Conservation (phyloP, 2,888 invertebrate species). For the Papilio protenor region DNA sequence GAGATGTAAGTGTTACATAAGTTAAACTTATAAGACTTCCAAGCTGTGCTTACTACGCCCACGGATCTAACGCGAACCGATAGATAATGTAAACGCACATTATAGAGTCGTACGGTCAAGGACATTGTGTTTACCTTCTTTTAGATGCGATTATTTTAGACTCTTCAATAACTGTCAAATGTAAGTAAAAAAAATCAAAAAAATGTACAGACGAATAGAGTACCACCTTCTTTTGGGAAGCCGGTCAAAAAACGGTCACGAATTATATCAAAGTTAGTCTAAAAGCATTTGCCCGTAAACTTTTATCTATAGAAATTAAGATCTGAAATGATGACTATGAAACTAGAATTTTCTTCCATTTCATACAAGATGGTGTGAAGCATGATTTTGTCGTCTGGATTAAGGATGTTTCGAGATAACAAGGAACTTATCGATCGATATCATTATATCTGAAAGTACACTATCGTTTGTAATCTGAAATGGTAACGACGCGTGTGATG, state of each 20-base stretch:
- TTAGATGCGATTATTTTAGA: background rate
- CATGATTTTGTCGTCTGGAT: background rate
- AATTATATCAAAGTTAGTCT: background rate
- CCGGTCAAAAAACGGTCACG: background rate
- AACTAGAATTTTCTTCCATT: background rate
- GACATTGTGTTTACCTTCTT: background rate
- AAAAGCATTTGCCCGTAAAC: background rate
- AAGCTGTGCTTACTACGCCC: background rate
- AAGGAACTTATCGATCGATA: conserved; percentile 27
- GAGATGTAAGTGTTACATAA: conserved; percentile 10
- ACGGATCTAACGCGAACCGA: conserved; percentile 18
- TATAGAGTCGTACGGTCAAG: conserved; percentile 15
- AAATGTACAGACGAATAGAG: too few relatives aligned
- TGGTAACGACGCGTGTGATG: conserved; percentile 19
- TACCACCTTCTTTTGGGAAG: too few relatives aligned
- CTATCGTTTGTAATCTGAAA: conserved; percentile 36
- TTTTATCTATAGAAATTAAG: background rate
- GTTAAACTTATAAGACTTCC: conserved; percentile 29
- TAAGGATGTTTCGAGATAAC: conserved; percentile 9
- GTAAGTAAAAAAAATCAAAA: background rate
- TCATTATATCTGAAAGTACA: conserved; percentile 29
- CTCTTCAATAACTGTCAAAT: background rate
- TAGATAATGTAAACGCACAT: conserved; percentile 12
- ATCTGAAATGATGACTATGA: background rate
- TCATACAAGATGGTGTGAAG: background rate